Conservation (phyloP, 35 echinoderm and acorn worm species). For the Diadema setosum region DNA sequence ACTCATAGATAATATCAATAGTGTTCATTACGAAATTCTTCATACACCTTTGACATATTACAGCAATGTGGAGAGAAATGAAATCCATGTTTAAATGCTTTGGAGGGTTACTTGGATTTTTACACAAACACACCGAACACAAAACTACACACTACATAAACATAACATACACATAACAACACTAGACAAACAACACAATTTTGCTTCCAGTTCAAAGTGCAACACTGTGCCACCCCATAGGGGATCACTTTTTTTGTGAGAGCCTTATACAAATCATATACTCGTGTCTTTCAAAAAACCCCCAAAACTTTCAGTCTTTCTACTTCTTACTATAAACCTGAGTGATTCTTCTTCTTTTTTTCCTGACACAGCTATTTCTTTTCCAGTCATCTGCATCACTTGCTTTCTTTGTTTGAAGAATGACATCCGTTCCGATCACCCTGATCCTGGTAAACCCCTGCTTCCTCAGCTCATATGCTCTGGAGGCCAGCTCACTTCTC, state of each 20-base stretch:
- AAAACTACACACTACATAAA: not conserved
- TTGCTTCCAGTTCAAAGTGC: not conserved
- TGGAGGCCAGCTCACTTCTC: not conserved
- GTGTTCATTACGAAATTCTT: not conserved
- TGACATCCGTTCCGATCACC: not conserved
- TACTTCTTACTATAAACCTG: not conserved
- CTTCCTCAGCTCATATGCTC: not conserved
- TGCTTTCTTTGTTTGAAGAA: not conserved
- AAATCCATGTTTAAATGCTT: not conserved
- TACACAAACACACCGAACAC: not conserved
- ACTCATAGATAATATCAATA: not conserved
- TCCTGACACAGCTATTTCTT: not conserved
- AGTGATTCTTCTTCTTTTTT: not conserved
- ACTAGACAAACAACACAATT: not conserved
- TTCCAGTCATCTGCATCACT: not conserved
- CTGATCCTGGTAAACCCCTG: not conserved
- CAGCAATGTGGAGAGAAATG: not conserved
- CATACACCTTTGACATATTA: not conserved
- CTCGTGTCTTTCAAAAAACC: not conserved
- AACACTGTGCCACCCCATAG: not conserved
- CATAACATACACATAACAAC: not conserved
- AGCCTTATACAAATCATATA: not conserved
- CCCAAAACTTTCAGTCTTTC: not conserved
- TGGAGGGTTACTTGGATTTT: too few relatives aligned
- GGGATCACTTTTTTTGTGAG: not conserved